A percentile compares a stretch with the other conserved stretches of the same genome.
phyloP scores from a whole-genome alignment of 2,888 invertebrate species.

The Apamea epomidion region DNA sequence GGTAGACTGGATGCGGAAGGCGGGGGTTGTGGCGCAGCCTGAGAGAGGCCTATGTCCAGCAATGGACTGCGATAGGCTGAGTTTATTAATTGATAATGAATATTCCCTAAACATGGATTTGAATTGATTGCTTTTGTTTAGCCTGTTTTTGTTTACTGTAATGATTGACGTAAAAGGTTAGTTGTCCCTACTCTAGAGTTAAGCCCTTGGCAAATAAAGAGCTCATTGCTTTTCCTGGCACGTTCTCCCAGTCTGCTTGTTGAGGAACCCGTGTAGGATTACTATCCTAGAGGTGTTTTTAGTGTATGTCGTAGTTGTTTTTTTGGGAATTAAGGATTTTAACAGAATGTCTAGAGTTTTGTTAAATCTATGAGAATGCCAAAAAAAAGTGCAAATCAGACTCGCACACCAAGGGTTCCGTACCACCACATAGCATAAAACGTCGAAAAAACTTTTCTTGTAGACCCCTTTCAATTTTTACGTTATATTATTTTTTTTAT shows the following conservation, averaged over 20 bases:
- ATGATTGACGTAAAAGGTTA: not conserved
- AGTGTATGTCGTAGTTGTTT: not conserved
- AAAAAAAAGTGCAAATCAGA: not conserved
- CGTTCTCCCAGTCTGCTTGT: conserved; percentile 1
- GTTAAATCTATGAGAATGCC: not conserved
- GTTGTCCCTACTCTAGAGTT: not conserved
- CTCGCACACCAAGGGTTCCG: too few species aligned
- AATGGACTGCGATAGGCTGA: too few species aligned
- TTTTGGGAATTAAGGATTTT: not conserved
- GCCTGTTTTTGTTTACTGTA: not conserved
- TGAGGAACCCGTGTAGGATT: not conserved
- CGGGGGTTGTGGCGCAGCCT: too few species aligned
- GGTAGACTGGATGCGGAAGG: too few species aligned
- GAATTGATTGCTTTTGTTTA: not conserved
- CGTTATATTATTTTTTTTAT: too few species aligned
- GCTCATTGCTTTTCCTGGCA: conserved; percentile 27
- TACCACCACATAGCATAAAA: too few species aligned
- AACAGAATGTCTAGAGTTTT: not conserved
- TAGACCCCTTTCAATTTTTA: too few species aligned
- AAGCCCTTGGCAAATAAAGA: not conserved
- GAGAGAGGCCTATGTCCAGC: too few species aligned
- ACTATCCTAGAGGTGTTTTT: not conserved
- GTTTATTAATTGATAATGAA: too few species aligned
- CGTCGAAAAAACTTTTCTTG: too few species aligned
- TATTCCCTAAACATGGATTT: too few species aligned